Percentiles rank a stretch among this genome's conserved stretches.
Conservation (phyloP, 2,888 invertebrate species). For the Muscina levida region DNA sequence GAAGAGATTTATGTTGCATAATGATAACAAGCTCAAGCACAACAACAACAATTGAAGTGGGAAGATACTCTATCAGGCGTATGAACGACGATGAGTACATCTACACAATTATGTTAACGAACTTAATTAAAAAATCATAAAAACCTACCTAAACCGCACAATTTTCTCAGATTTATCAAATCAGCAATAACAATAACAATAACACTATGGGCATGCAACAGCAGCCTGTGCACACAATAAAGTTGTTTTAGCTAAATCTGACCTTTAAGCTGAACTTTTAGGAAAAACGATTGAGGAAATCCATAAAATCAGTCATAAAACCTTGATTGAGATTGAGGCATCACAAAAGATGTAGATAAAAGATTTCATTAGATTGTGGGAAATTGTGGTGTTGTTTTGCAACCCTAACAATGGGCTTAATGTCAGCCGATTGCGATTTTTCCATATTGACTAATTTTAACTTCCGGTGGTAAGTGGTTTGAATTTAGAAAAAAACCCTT, state of each 20-base stretch:
- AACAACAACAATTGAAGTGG: not conserved
- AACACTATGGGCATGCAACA: too few relatives aligned
- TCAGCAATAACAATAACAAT: too few relatives aligned
- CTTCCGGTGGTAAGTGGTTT: too few relatives aligned
- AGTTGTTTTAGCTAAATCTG: not conserved
- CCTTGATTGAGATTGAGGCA: not conserved
- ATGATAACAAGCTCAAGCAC: constrained; percentile 11
- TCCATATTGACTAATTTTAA: too few relatives aligned
- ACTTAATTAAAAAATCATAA: constrained; percentile 36
- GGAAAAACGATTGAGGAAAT: constrained; percentile 2
- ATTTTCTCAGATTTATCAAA: constrained; percentile 31
- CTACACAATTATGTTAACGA: constrained; percentile 26
- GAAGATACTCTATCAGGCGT: not conserved
- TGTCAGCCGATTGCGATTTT: too few relatives aligned
- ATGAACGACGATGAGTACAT: not conserved
- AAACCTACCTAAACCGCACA: constrained; percentile 16
- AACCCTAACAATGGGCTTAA: too few relatives aligned
- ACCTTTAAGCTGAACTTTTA: not conserved
- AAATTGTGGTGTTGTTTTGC: too few relatives aligned
- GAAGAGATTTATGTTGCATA: constrained; percentile 37
- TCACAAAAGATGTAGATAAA: not conserved
- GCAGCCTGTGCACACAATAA: too few relatives aligned
- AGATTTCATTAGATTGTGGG: too few relatives aligned
- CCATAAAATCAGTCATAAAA: constrained; percentile 1
- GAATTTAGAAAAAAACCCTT: too few relatives aligned